A percentile compares a stretch with the other conserved stretches of the same genome.
Evolutionary conservation across 2,113 vertebrate genomes (phyloP).

Genomic region (Neogobius melanostomus): DNA sequence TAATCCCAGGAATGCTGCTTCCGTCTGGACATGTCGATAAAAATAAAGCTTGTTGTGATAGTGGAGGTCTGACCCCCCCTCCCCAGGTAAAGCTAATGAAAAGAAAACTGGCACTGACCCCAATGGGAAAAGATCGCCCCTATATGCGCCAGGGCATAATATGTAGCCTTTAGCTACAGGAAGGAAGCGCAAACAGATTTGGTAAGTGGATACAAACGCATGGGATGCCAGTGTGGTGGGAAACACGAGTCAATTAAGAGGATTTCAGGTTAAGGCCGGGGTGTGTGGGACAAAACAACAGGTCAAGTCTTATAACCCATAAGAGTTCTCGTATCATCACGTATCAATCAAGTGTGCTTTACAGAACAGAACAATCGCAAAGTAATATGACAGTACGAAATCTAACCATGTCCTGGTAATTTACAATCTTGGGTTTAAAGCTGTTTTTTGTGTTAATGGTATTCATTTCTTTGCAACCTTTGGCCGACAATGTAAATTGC

Average conservation of each 20-base stretch:
- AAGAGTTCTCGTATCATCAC: conserved; percentile 2
- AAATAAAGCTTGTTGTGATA: conserved; percentile 78
- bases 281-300: conserved; percentile 1
- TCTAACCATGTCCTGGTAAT: too few species aligned
- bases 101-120: conserved; percentile 68
- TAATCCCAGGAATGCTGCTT: conserved; percentile 78
- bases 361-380: too few species aligned
- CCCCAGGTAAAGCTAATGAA: conserved; percentile 68
- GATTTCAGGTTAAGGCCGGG: background rate
- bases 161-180: conserved; percentile 29
- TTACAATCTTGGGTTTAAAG: too few species aligned
- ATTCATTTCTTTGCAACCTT: too few species aligned
- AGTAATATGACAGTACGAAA: too few species aligned
- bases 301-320: conserved; percentile 6
- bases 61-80: conserved; percentile 52
- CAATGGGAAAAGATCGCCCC: conserved; percentile 60
- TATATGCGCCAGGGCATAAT: conserved; percentile 34
- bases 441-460: too few species aligned
- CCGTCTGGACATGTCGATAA: conserved; percentile 71
- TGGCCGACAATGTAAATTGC: too few species aligned
- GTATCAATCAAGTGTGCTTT: too few species aligned
- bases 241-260: conserved; percentile 2
- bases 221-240: background rate
- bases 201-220: conserved; percentile 1
- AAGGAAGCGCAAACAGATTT: conserved; percentile 5